phyloP scores from a whole-genome alignment of 2,888 invertebrate genomes.

The Heliconius erato region DNA sequence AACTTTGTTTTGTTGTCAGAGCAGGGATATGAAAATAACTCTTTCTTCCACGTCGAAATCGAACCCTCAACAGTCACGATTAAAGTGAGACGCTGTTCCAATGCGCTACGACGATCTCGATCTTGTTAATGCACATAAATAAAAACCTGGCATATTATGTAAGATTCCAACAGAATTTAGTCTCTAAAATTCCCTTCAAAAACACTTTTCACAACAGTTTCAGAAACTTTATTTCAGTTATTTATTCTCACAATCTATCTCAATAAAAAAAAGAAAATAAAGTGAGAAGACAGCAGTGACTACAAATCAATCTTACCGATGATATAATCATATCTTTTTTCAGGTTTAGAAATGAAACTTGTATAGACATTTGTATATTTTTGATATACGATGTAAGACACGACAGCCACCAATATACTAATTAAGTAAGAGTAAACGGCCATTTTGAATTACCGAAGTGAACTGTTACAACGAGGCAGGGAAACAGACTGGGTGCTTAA shows the following conservation, averaged over 20 bases:
- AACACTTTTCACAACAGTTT: neutral
- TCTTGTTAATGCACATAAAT: neutral
- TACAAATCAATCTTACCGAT: slow-evolving; percentile 67
- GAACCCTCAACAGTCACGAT: neutral
- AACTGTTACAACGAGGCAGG: slow-evolving; percentile 42
- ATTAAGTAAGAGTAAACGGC: slow-evolving; percentile 68
- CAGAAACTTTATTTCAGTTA: neutral
- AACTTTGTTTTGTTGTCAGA: neutral
- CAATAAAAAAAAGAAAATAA: neutral
- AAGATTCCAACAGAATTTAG: neutral
- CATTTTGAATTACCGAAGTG: slow-evolving; percentile 59
- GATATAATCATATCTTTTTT: slow-evolving; percentile 79
- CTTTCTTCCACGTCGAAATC: neutral
- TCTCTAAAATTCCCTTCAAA: neutral
- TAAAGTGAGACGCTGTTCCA: neutral
- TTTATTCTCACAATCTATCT: neutral
- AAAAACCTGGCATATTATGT: neutral
- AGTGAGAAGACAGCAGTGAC: neutral
- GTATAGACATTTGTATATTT: slow-evolving; percentile 67
- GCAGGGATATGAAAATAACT: neutral
- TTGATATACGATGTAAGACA: slow-evolving; percentile 75
- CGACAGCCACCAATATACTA: slow-evolving; percentile 64
- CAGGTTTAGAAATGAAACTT: slow-evolving; percentile 70
- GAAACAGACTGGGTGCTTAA: slow-evolving; percentile 56
- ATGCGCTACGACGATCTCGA: too few species aligned